A percentile compares a stretch with the other conserved stretches of the same genome.
Conservation (phyloP, 2,888 invertebrate genomes). For the Drosophila siamana region DNA sequence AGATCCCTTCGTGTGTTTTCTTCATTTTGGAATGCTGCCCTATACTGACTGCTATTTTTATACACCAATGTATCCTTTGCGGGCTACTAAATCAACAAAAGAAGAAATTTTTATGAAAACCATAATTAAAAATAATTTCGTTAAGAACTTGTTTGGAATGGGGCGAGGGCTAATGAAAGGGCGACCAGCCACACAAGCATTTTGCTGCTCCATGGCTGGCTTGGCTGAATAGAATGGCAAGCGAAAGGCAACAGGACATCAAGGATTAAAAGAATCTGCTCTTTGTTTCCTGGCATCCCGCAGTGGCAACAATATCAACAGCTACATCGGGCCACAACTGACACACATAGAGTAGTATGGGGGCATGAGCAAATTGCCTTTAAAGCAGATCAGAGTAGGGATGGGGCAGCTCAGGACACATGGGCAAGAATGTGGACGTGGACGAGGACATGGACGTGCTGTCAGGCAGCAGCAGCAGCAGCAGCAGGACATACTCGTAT, state of each 20-base stretch:
- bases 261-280: conserved; percentile 73
- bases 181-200: conserved; percentile 43
- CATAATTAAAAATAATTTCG: conserved; percentile 77
- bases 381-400: conserved; percentile 48
- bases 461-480: conserved; percentile 46
- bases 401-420: conserved; percentile 33
- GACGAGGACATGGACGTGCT: conserved; percentile 29
- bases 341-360: conserved; percentile 17
- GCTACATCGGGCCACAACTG: conserved; percentile 22
- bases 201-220: conserved; percentile 26
- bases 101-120: conserved; percentile 65
- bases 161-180: conserved; percentile 39
- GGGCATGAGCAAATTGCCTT: conserved; percentile 70
- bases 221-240: conserved; percentile 45
- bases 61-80: conserved; percentile 15
- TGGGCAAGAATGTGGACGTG: conserved; percentile 15
- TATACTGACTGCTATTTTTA: conserved; percentile 40
- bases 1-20: not conserved
- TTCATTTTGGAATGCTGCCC: conserved; percentile 25
- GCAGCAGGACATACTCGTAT: conserved; percentile 18
- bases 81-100: conserved; percentile 46
- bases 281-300: conserved; percentile 39
- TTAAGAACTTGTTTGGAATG: conserved; percentile 58
- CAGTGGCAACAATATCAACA: conserved; percentile 66
- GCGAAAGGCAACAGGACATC: conserved; percentile 71